Conservation (phyloP, 1,140 invertebrate genomes). For the Euborellia annulipes region DNA sequence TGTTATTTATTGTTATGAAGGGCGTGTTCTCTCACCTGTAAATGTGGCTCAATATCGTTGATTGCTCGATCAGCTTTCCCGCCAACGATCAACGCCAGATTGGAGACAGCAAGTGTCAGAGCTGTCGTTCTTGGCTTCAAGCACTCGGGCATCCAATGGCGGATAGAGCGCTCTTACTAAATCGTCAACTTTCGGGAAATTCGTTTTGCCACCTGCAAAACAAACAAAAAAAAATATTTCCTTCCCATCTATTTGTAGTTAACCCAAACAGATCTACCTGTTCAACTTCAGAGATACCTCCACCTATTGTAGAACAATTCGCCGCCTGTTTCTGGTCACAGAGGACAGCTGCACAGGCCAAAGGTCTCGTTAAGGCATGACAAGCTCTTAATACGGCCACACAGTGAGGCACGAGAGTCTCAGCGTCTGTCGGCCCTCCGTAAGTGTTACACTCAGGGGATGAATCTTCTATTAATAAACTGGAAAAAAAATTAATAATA, state of each 20-base stretch:
- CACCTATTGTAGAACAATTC: too few relatives aligned
- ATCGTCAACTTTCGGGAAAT: slow-evolving; percentile 57
- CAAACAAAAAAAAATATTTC: too few relatives aligned
- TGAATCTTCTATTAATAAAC: too few relatives aligned
- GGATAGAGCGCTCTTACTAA: slow-evolving; percentile 57
- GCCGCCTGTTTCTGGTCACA: too few relatives aligned
- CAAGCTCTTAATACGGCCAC: slow-evolving; percentile 56
- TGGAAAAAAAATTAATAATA: too few relatives aligned
- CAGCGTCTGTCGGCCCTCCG: too few relatives aligned
- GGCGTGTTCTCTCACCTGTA: slow-evolving; percentile 30
- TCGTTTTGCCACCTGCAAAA: slow-evolving; percentile 40
- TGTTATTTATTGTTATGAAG: too few relatives aligned
- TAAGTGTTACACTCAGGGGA: too few relatives aligned
- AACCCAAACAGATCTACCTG: too few relatives aligned
- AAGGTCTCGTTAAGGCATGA: slow-evolving; percentile 49
- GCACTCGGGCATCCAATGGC: slow-evolving; percentile 47
- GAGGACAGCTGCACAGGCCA: too few relatives aligned
- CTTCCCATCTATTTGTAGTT: too few relatives aligned
- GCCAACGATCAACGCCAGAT: slow-evolving; percentile 41
- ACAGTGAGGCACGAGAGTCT: slow-evolving; percentile 55
- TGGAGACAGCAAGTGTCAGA: slow-evolving; percentile 49
- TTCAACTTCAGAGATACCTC: too few relatives aligned
- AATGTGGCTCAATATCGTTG: slow-evolving; percentile 48
- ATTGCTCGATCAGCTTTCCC: slow-evolving; percentile 36
- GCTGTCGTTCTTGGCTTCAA: slow-evolving; percentile 54